Conservation (phyloP, 2,797 vertebrate genomes). For the Urocyon cinereoargenteus region DNA sequence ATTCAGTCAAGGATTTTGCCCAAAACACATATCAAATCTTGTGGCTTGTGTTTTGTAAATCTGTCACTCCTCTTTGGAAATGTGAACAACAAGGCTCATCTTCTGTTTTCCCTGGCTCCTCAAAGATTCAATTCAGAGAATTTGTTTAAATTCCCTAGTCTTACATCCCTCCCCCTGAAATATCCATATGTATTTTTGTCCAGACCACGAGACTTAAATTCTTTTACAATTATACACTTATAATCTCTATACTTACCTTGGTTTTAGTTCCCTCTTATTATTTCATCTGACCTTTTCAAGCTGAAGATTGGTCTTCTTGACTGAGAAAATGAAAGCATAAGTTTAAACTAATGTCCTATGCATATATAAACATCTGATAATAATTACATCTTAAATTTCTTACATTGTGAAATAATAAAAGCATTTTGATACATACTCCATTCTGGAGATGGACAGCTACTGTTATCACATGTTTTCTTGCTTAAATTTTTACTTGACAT, state of each 20-base stretch:
- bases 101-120: constrained; percentile 46
- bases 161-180: not conserved
- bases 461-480: not conserved
- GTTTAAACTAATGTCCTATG: not conserved
- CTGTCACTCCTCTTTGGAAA: constrained; percentile 38
- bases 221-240: not conserved
- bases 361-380: constrained; percentile 4
- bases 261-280: constrained; percentile 54
- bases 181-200: constrained; percentile 25
- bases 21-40: constrained; percentile 3
- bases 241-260: constrained; percentile 30
- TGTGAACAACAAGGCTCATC: not conserved
- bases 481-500: constrained; percentile 55
- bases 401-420: constrained; percentile 23
- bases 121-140: constrained; percentile 44
- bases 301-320: constrained; percentile 59
- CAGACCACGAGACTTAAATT: constrained; percentile 13
- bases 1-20: constrained; percentile 12
- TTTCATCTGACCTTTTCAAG: constrained; percentile 45
- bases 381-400: constrained; percentile 26
- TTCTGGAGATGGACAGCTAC: not conserved
- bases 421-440: not conserved
- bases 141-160: not conserved
- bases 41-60: constrained; percentile 44
- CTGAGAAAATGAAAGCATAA: constrained; percentile 10